phyloP scores from a whole-genome alignment of 2,888 invertebrate species.

The Ptilodon capucinus region DNA sequence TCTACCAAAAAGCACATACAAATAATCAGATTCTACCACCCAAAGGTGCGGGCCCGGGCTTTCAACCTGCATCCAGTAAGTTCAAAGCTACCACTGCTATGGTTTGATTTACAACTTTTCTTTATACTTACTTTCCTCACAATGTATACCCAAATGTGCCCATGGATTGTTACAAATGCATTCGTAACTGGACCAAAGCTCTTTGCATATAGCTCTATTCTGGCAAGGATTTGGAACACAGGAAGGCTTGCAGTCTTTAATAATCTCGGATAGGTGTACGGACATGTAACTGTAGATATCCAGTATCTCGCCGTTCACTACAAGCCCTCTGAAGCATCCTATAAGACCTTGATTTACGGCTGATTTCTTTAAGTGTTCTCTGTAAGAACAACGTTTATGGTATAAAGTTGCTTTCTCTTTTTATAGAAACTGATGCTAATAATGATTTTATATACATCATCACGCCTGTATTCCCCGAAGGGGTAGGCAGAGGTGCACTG shows the following conservation, averaged over 20 bases:
- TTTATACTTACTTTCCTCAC: conserved; percentile 94
- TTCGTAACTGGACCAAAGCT: conserved; percentile 95
- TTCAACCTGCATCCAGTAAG: too few relatives aligned
- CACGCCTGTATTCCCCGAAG: too few relatives aligned
- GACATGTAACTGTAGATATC: conserved; percentile 97
- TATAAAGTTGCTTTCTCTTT: too few relatives aligned
- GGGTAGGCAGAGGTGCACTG: too few relatives aligned
- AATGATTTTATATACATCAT: too few relatives aligned
- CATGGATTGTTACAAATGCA: conserved; percentile 96
- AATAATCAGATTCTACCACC: too few relatives aligned
- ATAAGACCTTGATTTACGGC: conserved; percentile 94
- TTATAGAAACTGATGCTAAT: too few relatives aligned
- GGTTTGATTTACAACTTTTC: too few relatives aligned
- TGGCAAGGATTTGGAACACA: conserved; percentile 97
- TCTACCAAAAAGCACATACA: too few relatives aligned
- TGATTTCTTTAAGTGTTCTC: conserved; percentile 90
- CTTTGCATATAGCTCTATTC: conserved; percentile 95
- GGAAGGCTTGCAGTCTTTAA: conserved; percentile 96
- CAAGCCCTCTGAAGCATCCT: conserved; percentile 96
- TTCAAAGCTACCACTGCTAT: too few relatives aligned
- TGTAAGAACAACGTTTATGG: too few relatives aligned
- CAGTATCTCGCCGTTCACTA: conserved; percentile 94
- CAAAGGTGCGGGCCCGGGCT: too few relatives aligned
- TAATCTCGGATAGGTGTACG: conserved; percentile 94
- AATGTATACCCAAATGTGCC: conserved; percentile 95